Base-by-base conservation (phyloP, 2,797 vertebrate species). In the Cyclopterus lumpus region DNA sequence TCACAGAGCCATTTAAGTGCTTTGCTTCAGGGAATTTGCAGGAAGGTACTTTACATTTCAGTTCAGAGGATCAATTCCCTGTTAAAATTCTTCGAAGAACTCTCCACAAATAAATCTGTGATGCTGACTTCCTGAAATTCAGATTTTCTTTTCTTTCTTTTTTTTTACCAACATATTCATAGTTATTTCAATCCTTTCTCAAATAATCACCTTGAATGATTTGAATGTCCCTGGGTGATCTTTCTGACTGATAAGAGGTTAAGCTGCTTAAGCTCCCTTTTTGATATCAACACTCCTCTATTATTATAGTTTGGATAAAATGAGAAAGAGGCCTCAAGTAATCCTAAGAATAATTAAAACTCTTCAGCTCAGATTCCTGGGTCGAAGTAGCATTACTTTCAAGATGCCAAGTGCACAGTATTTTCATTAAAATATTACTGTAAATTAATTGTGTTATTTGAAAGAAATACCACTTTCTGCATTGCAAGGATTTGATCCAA, bases 241-340 rank as follows among this genome's bases (percentile, higher is more conserved):
- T 80, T 84, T 79, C 67, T 73, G 77, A 78, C 71, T 80, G 65
- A 87, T 89, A 87, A 80, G 77, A 84, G 76, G 83, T 84, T 90
- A 91, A 91, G 89, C 89, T 76, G 83, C 84, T 91, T 91, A 90
- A 82, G 78, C 67, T 71, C 66, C 77, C 60, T 84, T 84, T 53
- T 91, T 77, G 86, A 83, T 86, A 84, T 79, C 80, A 87, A 83
- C 73, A 79, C 77, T 78, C 67, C 66, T 64, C 46, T 76, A 57
- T 88, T 88, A 82, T 86, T 79, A 63, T 82, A 80, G 72, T 79
- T 86, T 79, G 69, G 80, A 84, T 81, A 80, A 82, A 72, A 84
- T 75, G 77, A 81, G 62, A 83, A 86, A 76, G 58, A 51, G 65
- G 77, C 73, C 71, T 74, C 67, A 68, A 82, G 73, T 88, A 85